Conservation (phyloP, 2,113 vertebrate genomes). For the Eulemur macaco region DNA sequence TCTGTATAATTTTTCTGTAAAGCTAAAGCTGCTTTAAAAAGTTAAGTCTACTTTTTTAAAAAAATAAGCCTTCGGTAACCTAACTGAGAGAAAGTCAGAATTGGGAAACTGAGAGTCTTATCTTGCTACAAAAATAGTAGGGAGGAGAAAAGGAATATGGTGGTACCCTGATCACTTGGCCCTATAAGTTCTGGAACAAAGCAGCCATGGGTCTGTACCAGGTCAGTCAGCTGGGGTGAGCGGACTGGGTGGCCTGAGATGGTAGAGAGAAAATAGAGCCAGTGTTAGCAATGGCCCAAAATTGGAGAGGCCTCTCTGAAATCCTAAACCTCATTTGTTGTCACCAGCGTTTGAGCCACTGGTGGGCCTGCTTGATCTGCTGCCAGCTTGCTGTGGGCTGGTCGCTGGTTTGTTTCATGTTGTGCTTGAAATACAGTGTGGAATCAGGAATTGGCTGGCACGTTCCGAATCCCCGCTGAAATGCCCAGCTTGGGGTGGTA, state of each 20-base stretch:
- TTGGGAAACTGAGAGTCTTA: background rate
- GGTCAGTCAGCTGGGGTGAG: background rate
- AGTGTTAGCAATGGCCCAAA: background rate
- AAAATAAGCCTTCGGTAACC: background rate
- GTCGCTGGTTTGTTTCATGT: background rate
- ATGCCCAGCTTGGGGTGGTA: background rate
- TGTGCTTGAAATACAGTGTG: slow-evolving; percentile 24
- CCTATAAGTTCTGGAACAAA: background rate
- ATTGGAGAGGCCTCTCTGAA: background rate
- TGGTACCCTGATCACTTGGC: background rate
- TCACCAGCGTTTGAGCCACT: slow-evolving; percentile 57
- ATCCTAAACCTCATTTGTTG: slow-evolving; percentile 71
- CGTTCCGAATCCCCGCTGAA: background rate
- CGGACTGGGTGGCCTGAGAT: background rate
- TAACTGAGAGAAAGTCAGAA: background rate
- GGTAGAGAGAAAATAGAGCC: background rate
- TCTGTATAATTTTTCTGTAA: background rate
- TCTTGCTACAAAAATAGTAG: background rate
- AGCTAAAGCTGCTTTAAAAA: background rate
- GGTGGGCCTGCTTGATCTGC: slow-evolving; percentile 13
- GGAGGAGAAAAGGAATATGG: too few species aligned
- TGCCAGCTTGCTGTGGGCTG: slow-evolving; percentile 36
- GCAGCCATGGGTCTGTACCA: background rate
- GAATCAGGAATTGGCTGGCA: background rate
- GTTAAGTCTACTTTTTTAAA: background rate